These are phyloP conservation scores for Pollicipes pollicipes DNA, from an alignment of 1,140 invertebrate species.

Conservation along the genomic window DNA sequence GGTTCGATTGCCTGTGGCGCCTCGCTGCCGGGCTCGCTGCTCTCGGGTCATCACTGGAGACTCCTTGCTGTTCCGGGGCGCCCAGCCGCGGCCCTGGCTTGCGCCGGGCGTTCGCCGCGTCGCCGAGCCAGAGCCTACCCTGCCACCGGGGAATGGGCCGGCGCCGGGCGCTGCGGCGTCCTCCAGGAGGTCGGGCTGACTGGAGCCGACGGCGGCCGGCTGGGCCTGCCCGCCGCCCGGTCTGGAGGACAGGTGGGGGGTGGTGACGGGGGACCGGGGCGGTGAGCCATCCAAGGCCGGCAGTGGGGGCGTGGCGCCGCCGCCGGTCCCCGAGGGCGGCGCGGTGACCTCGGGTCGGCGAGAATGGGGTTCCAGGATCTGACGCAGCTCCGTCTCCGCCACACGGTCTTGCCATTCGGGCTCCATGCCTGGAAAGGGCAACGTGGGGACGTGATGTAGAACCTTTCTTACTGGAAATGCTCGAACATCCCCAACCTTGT, in stretches of 20 bases:
- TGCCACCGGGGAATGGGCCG: not conserved
- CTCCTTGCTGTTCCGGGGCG: not conserved
- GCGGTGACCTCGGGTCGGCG: not conserved
- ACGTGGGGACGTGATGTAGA: too few relatives aligned
- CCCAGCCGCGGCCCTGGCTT: not conserved
- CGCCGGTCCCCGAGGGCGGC: too few relatives aligned
- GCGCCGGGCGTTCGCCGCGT: too few relatives aligned
- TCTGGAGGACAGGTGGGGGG: not conserved
- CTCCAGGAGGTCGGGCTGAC: not conserved
- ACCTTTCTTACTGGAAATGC: too few relatives aligned
- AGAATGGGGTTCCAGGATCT: not conserved
- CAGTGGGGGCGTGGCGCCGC: not conserved
- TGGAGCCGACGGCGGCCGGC: not conserved
- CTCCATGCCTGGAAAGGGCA: too few relatives aligned
- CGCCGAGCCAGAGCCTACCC: not conserved
- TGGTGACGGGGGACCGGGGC: not conserved
- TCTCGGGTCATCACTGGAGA: not conserved
- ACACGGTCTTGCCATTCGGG: too few relatives aligned
- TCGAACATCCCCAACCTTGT: too few relatives aligned
- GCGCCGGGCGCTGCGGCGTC: not conserved
- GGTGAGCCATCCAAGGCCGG: not conserved
- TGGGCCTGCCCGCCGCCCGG: too few relatives aligned
- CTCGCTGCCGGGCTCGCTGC: not conserved
- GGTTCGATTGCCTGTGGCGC: too few relatives aligned
- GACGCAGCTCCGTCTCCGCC: not conserved